A percentile compares a stretch with the other conserved stretches of the same genome.
Evolutionary conservation across 2,888 invertebrate genomes (phyloP).

Genomic region (Catocala fraxini): DNA sequence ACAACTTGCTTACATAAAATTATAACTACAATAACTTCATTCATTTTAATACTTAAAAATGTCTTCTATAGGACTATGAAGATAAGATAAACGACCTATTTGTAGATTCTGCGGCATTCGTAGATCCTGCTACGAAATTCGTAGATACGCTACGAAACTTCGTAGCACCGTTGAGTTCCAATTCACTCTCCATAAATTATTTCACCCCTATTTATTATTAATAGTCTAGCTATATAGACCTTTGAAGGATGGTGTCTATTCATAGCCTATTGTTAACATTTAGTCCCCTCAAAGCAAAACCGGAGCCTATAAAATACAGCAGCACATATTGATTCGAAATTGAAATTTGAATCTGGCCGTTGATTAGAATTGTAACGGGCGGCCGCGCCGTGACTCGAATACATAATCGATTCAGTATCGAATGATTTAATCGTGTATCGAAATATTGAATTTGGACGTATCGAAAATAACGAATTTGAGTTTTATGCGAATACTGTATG

Average conservation of each 20-base stretch:
- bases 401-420: conserved; percentile 49
- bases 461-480: conserved; percentile 26
- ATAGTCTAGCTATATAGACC: conserved; percentile 7
- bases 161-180: conserved; percentile 4
- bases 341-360: conserved; percentile 54
- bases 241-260: conserved; percentile 8
- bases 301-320: conserved; percentile 35
- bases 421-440: conserved; percentile 51
- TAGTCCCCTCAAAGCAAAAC: conserved; percentile 12
- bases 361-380: conserved; percentile 55
- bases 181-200: conserved; percentile 9
- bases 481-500: neutral
- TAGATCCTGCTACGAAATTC: neutral
- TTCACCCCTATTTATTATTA: conserved; percentile 11
- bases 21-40: no score
- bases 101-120: neutral
- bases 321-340: conserved; percentile 55
- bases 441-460: conserved; percentile 33
- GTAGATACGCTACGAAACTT: conserved; percentile 3
- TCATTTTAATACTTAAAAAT: no score
- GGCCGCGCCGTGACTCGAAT: conserved; percentile 50
- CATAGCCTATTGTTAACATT: conserved; percentile 15
- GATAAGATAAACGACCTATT: neutral
- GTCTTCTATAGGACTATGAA: no score
- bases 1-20: no score